Evolutionary conservation across 2,888 invertebrate genomes (phyloP), one percentile per base, ranked within the genome.

Genomic region (Drosophila prolongata): DNA sequence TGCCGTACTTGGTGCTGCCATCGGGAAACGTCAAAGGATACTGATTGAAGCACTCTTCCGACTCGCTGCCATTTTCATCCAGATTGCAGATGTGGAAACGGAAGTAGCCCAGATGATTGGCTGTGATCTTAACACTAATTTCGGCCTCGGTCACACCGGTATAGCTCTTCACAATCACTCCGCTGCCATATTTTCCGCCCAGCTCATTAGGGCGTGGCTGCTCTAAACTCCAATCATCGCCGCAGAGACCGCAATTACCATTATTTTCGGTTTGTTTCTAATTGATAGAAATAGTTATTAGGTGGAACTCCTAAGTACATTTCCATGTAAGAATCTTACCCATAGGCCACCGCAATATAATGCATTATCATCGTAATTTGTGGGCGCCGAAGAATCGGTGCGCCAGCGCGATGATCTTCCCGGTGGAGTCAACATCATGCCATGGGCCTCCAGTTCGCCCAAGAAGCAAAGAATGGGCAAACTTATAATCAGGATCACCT

Each of bases 341-440:
- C 78, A 74, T 40, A 89, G 90, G 38, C 94, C 94, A 3, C 95
- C 95, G 79, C 95, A 95, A 77, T 90, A 94, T 35, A 93, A 89
- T 27, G 87, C 92, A 78, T 92, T 93, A 78, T 94, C 94, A 57
- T 94, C 90, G 78, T 93, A 94, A 87, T 94, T 93, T 1, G 56
- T 68, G 0, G 93, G 93, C 1, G 93, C 93, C 3, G 90, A 59
- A 27, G 89, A 90, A 68, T 94, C 92, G 54, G 89, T 90, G 30
- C 94, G 91, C 94, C 94, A 94, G 24, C 94, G 92, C 4, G 94
- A 93, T 16, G 93, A 93, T 60, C 94, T 90, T 60, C 93, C 93
- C 0, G 93, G 92, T 1, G 94, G 94, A 46, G 93, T 92, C 80
- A 93, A 71, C 81, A 94, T 85, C 92, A 93, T 93, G 5, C 94